Evolutionary conservation across 2,113 vertebrate genomes (phyloP), one percentile per base, ranked within the genome.

Genomic region (Sebastes schlegelii): DNA sequence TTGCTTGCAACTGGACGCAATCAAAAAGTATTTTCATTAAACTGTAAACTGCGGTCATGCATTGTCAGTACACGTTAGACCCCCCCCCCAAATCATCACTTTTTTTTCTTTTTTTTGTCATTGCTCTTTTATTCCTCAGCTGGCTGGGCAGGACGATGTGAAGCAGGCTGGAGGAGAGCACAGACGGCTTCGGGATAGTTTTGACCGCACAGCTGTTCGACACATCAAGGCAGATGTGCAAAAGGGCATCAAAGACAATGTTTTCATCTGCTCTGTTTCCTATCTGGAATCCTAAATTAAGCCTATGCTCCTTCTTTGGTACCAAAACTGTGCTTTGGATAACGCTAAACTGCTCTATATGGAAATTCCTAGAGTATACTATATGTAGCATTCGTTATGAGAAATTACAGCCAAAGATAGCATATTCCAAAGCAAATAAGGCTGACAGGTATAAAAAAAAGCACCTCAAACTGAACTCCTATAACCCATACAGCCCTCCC

Each of bases 151-250:
- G 23, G 61, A 13, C n/a, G 17, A 13, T 55, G 61, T 51, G 17
- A 65, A 67, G 64, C 26, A 54, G 21, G 51, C 54, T 60, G 52
- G 45, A 57, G 55, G 12, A 21, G 62, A 80, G 69, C 54, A 40
- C 42, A n/a, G 42, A 46, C 3, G 65, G 68, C 57, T 83, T 71
- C 46, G 67, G 52, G 21, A 57, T n/a, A 74, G 45, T 73, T 82
- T 5, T 26, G 68, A 73, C 63, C 5, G 0, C n/a, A 75, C 83
- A 82, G 79, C 71, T 82, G 77, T 77, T 81, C 34, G 54, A 71
- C 72, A 69, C 51, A 48, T 78, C 11, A 73, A 69, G 58, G 55
- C 74, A 79, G 61, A 78, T 75, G 68, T 79, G 58, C 78, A 86
- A 77, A 77, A 62, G 71, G 48, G 54, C 60, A 71, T 72, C 21